Evolutionary conservation across 2,113 vertebrate species (phyloP).

Genomic region (Amphiprion ocellaris): DNA sequence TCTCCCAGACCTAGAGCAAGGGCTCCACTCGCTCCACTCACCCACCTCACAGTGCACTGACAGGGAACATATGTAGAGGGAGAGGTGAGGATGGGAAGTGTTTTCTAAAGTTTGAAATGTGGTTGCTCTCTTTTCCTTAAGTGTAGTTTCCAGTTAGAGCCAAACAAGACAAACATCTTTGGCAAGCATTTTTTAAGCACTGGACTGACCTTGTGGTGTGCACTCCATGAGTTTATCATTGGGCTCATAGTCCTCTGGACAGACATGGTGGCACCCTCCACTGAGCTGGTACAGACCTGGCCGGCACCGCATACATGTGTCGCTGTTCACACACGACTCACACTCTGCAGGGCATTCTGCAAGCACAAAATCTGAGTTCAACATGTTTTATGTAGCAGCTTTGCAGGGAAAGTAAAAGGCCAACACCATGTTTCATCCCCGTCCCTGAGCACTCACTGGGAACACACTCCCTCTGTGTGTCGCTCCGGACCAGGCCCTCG

Average conservation of each 20-base stretch:
- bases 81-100: not conserved
- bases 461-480: slow-evolving; percentile 93
- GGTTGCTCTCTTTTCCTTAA: not conserved
- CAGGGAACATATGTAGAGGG: not conserved
- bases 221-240: slow-evolving; percentile 96
- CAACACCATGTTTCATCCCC: not conserved
- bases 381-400: not conserved
- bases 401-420: not conserved
- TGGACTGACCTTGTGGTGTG: slow-evolving; percentile 86
- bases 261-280: slow-evolving; percentile 93
- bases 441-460: slow-evolving; percentile 74
- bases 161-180: not conserved
- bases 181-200: not conserved
- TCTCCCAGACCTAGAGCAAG: slow-evolving; percentile 91
- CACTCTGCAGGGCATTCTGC: slow-evolving; percentile 96
- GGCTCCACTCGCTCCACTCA: slow-evolving; percentile 94
- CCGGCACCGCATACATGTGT: slow-evolving; percentile 93
- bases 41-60: slow-evolving; percentile 94
- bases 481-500: slow-evolving; percentile 91
- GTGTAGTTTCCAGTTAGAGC: not conserved
- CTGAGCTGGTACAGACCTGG: slow-evolving; percentile 92
- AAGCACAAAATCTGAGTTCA: slow-evolving; percentile 60
- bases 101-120: not conserved
- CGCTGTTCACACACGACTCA: slow-evolving; percentile 93
- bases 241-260: slow-evolving; percentile 93